Evolutionary conservation across 2,113 vertebrate species (phyloP).

Genomic region (Morone chrysops): DNA sequence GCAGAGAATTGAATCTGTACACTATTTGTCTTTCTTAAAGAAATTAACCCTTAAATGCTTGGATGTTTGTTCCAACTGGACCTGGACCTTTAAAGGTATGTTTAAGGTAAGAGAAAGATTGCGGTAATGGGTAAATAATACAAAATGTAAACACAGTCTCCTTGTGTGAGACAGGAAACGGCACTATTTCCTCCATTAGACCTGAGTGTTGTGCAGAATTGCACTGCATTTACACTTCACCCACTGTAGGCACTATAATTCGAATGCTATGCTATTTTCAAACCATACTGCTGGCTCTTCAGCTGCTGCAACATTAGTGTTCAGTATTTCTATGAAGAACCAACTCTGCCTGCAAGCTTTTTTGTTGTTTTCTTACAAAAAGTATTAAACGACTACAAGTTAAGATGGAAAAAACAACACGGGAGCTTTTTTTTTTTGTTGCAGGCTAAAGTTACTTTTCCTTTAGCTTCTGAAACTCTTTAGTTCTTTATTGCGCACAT

Average conservation of each 20-base stretch:
- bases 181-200: background rate
- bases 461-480: slow-evolving; percentile 9
- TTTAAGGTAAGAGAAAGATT: background rate
- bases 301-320: slow-evolving; percentile 21
- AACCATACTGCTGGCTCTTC: slow-evolving; percentile 12
- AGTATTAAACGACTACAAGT: background rate
- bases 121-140: background rate
- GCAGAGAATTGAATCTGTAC: background rate
- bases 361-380: background rate
- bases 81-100: background rate
- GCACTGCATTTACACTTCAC: background rate
- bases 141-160: background rate
- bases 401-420: background rate
- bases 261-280: slow-evolving; percentile 16
- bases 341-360: background rate
- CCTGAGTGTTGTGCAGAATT: slow-evolving; percentile 28
- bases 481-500: slow-evolving; percentile 21
- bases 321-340: background rate
- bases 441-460: background rate
- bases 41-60: background rate
- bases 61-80: background rate
- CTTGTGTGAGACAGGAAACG: background rate
- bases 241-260: slow-evolving; percentile 24
- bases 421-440: background rate
- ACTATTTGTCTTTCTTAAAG: background rate